Evolutionary conservation across 2,113 vertebrate species (phyloP), one percentile per base, ranked within the genome.

Genomic region (Andinoacara biseriatus): DNA sequence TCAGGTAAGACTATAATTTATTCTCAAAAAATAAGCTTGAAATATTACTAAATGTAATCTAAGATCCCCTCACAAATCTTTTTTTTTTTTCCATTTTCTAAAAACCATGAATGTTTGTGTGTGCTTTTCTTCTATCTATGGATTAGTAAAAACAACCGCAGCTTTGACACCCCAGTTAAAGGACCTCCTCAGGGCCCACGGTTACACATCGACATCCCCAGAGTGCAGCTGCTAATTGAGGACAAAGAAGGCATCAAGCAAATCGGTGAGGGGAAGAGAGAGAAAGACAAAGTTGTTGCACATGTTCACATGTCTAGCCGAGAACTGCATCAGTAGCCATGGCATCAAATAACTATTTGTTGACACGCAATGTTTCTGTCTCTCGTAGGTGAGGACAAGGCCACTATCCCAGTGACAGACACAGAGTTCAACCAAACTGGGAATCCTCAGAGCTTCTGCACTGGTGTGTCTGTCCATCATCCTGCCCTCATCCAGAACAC

Each of bases 201-300:
- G 10, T 95, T 99, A 57, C 98, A 99, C 94, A 99, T 99, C 0
- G 98, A 99, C 93, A 99, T 99, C 87, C 98, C 98, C 0, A 96
- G 98, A 7, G 98, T 99, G 10, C 98, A 99, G 94, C 96, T 99
- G 74, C 97, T 99, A 72, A 99, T 99, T 43, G 98, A 99, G 91
- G 98, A 99, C 95, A 99, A 99, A 93, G 98, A 99, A 75, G 98
- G 98, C 90, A 99, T 99, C 96, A 99, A 99, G 76, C 98, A 99
- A 91, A 96, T 99, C 57, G 98, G 98, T 99, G 85, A 87, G 97
- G 95, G 58, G 65, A 72, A 59, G 54, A 58, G 10, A 77, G 26
- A 63, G 58, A 80, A 15, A 83, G 20, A 83, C 5, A 74, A 26
- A 54, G 22, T 43, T 77, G 78, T 80, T 10, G 6, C 67, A 38